Percentiles rank a stretch among this genome's conserved stretches.
Evolutionary conservation across 1,140 invertebrate genomes (phyloP).

Genomic region (Euwallacea fornicatus): DNA sequence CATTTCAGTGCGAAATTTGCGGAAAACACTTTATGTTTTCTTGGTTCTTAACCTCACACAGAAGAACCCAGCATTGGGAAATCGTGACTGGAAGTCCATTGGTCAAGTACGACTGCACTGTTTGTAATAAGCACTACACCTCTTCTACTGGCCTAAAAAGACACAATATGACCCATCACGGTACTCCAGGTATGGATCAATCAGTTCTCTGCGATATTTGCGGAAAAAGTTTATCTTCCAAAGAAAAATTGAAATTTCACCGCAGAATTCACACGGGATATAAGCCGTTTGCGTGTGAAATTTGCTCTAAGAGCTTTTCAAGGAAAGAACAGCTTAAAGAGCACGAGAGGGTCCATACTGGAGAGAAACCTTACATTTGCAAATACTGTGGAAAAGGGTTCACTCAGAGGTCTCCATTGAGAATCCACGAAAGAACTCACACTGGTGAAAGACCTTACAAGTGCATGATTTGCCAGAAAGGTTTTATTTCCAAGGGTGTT

Average conservation of each 20-base stretch:
- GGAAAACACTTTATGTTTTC: slow-evolving; percentile 56
- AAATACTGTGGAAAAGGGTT: slow-evolving; percentile 74
- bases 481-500: slow-evolving; percentile 64
- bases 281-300: slow-evolving; percentile 70
- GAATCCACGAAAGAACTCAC: slow-evolving; percentile 61
- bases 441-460: slow-evolving; percentile 76
- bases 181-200: slow-evolving; percentile 39
- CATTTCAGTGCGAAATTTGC: slow-evolving; percentile 65
- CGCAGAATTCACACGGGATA: slow-evolving; percentile 71
- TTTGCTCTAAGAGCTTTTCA: slow-evolving; percentile 67
- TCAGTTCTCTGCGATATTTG: slow-evolving; percentile 69
- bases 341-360: slow-evolving; percentile 66
- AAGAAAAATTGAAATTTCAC: slow-evolving; percentile 72
- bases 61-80: slow-evolving; percentile 52
- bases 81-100: slow-evolving; percentile 50
- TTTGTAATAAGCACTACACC: slow-evolving; percentile 52
- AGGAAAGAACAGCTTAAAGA: slow-evolving; percentile 64
- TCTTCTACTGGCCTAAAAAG: slow-evolving; percentile 49
- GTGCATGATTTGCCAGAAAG: slow-evolving; percentile 69
- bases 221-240: slow-evolving; percentile 73
- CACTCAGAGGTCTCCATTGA: slow-evolving; percentile 70
- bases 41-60: slow-evolving; percentile 51
- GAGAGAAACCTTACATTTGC: slow-evolving; percentile 68
- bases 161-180: slow-evolving; percentile 49
- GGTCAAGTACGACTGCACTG: slow-evolving; percentile 50